phyloP scores from a whole-genome alignment of 2,113 vertebrate genomes.

The Malurus elegans region DNA sequence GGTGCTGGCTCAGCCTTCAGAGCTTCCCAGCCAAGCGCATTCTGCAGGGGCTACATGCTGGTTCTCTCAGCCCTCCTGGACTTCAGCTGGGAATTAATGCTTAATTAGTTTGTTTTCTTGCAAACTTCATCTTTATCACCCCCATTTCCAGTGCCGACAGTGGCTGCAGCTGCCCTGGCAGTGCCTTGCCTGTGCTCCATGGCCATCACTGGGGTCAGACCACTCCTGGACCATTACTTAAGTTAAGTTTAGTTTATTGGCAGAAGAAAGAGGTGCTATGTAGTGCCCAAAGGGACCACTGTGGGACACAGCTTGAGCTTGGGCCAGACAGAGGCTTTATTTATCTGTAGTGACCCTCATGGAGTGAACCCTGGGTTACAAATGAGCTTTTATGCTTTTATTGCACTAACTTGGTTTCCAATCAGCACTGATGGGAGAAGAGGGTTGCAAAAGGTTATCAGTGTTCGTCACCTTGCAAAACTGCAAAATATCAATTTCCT shows the following conservation, averaged over 20 bases:
- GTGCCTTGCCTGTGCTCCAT: neutral
- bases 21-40: neutral
- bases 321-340: neutral
- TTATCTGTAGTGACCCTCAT: conserved; percentile 13
- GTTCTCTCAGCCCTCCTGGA: fast-evolving
- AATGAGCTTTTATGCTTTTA: conserved; percentile 43
- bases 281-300: neutral
- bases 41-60: neutral
- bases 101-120: neutral
- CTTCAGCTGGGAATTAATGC: neutral
- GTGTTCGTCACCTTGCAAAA: conserved; percentile 31
- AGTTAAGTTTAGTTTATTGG: neutral
- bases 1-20: neutral
- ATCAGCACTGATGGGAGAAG: conserved; percentile 10
- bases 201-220: neutral
- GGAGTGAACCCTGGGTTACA: neutral
- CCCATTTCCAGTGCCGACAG: neutral
- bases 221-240: neutral
- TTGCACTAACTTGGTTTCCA: conserved; percentile 8
- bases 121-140: neutral
- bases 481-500: conserved; percentile 35
- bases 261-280: neutral
- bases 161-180: neutral
- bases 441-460: conserved; percentile 18
- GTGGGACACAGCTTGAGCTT: neutral